Evolutionary conservation across 2,888 invertebrate species (phyloP).

Genomic region (Rutpela maculata): DNA sequence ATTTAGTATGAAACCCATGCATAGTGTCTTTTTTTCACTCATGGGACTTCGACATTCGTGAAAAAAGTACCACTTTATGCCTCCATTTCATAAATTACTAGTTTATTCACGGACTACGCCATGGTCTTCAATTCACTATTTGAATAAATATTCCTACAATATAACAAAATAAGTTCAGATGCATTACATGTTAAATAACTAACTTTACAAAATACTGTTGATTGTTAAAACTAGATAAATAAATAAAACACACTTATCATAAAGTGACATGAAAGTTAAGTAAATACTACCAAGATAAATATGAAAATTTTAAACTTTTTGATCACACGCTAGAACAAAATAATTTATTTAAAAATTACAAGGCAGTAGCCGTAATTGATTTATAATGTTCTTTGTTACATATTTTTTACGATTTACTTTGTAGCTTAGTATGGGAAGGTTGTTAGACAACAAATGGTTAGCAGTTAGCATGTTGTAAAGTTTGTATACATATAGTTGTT

Average conservation of each 20-base stretch:
- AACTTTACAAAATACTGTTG: background rate
- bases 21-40: too few relatives aligned
- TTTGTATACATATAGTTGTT: constrained; percentile 20
- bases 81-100: too few relatives aligned
- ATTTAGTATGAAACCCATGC: too few relatives aligned
- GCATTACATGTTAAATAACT: background rate
- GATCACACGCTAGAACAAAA: background rate
- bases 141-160: background rate
- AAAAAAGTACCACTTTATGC: too few relatives aligned
- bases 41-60: too few relatives aligned
- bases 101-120: too few relatives aligned
- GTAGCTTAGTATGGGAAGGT: background rate
- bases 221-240: background rate
- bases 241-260: background rate
- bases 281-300: background rate
- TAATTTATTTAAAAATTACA: background rate
- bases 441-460: constrained; percentile 27
- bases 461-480: constrained; percentile 36
- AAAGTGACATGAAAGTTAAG: background rate
- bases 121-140: too few relatives aligned
- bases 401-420: constrained; percentile 35
- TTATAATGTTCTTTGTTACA: constrained; percentile 21
- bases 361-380: constrained; percentile 9
- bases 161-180: background rate
- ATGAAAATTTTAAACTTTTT: constrained; percentile 8